These are phyloP conservation scores for Tethea ocularis DNA, from an alignment of 2,888 invertebrate genomes.

Conservation along the genomic window DNA sequence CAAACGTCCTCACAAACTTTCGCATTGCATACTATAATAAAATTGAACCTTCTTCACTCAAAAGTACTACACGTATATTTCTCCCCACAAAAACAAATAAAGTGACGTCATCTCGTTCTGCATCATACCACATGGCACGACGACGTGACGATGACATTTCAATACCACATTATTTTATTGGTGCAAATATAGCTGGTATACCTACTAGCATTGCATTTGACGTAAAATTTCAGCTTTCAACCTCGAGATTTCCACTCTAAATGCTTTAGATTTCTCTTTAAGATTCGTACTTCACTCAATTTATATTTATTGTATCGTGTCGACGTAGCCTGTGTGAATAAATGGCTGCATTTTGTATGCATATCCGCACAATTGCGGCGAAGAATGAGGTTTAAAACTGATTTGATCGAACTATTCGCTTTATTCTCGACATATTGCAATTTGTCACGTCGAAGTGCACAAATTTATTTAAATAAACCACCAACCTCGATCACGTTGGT, in stretches of 20 bases:
- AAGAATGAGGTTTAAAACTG: constrained; percentile 25
- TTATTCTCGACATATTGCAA: constrained; percentile 21
- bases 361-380: constrained; percentile 14
- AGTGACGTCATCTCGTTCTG: background rate
- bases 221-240: constrained; percentile 19
- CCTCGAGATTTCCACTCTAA: constrained; percentile 7
- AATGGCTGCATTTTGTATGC: constrained; percentile 24
- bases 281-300: background rate
- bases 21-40: too few species aligned
- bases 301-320: constrained; percentile 6
- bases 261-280: background rate
- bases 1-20: too few species aligned
- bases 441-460: constrained; percentile 30
- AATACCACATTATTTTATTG: background rate
- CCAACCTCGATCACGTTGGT: background rate
- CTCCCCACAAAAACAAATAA: background rate
- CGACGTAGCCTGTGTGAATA: constrained; percentile 18
- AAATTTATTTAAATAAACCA: constrained; percentile 11
- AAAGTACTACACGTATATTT: background rate
- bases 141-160: background rate
- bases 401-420: constrained; percentile 27
- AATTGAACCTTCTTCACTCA: background rate
- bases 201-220: constrained; percentile 23
- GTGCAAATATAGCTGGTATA: background rate
- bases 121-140: background rate